Evolutionary conservation across 2,113 vertebrate genomes (phyloP), one percentile per base, ranked within the genome.

Genomic region (Panthera leo): DNA sequence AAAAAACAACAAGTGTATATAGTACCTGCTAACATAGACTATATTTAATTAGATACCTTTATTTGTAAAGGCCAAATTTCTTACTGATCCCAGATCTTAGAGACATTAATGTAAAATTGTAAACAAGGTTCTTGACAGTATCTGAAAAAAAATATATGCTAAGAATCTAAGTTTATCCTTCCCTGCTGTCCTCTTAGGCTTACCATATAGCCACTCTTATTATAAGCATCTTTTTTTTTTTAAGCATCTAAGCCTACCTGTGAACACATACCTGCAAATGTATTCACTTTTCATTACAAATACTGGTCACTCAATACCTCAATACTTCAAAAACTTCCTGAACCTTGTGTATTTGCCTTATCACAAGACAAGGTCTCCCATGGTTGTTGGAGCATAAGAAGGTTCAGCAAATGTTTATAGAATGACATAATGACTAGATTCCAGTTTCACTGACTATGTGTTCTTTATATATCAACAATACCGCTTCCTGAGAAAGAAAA

Each of bases 101-200:
- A 84, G 58, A 80, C 80, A 85, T 82, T 67, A 76, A 94, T 95
- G 63, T 51, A 87, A 96, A 94, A 94, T 14, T 42, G 9, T 89
- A 94, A 39, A 85, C 48, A 90, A 92, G 13, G 6, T 55, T 94
- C 61, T 90, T 91, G 27, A 78, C 11, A 58, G 55, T 70, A 58
- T 85, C 36, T 84, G 70, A 94, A 85, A 83, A 86, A 86, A 89
- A 91, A 82, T 58, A 79, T 95, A 73, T 53, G 36, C 19, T 63
- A 79, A 92, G 31, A 95, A 92, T 88, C 70, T 88, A 80, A 86
- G 27, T 82, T 39, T 88, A 71, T 92, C 55, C 39, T 88, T 85
- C 36, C 19, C 42, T 88, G n/a, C 13, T 85, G 15, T 97, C 29
- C 58, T 76, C 16, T 75, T 82, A 85, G 16, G 21, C 36, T 73